phyloP scores from a whole-genome alignment of 2,113 vertebrate species.

The Amazona vittata region DNA sequence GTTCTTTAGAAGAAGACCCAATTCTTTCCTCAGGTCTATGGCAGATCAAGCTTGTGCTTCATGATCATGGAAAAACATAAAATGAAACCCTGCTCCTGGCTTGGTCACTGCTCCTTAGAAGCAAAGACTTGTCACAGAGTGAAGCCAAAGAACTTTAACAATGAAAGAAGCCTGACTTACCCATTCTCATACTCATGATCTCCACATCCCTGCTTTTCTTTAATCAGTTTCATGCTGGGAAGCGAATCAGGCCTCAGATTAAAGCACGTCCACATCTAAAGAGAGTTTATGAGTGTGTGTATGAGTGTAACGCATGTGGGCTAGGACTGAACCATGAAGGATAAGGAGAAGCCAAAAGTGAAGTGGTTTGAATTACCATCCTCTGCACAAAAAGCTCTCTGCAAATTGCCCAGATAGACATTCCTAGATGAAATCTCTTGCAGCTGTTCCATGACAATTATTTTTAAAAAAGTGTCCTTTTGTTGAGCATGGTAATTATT shows the following conservation, averaged over 20 bases:
- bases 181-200: neutral
- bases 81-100: neutral
- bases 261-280: neutral
- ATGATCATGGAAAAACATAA: neutral
- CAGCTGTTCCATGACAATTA: neutral
- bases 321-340: neutral
- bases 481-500: neutral
- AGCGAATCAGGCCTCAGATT: neutral
- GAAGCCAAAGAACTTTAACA: neutral
- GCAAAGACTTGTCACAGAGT: neutral
- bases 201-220: neutral
- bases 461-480: neutral
- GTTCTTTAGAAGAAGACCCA: neutral
- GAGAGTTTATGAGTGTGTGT: neutral
- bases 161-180: neutral
- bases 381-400: neutral
- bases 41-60: neutral
- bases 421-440: neutral
- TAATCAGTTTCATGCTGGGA: neutral
- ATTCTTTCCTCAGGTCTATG: neutral
- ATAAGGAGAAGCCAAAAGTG: neutral
- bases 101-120: neutral
- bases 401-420: neutral
- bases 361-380: neutral
- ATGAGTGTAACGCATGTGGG: fast-evolving